Evolutionary conservation across 2,888 invertebrate species (phyloP).

Genomic region (Phortica magna): DNA sequence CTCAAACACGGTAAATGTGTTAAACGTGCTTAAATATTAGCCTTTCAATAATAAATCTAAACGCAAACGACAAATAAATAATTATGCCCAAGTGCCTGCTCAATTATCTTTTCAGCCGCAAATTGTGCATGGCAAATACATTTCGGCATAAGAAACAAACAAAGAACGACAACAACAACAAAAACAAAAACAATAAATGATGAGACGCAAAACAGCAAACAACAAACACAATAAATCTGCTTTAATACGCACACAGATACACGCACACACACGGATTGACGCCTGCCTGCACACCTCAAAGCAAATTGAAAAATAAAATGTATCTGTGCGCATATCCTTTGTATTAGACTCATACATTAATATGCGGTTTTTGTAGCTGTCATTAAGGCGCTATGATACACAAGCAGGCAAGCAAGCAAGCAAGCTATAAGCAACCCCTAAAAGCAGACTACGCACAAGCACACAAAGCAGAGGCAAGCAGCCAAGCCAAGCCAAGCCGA

Average conservation of each 20-base stretch:
- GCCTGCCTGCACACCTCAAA: constrained; percentile 15
- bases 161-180: neutral
- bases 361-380: neutral
- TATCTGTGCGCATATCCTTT: neutral
- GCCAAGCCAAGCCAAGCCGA: constrained; percentile 4
- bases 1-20: neutral
- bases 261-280: constrained; percentile 27
- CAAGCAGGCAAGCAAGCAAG: neutral
- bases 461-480: neutral
- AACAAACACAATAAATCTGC: neutral
- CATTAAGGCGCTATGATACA: neutral
- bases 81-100: constrained; percentile 76
- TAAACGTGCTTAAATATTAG: constrained; percentile 7
- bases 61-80: constrained; percentile 64
- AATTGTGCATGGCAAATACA: constrained; percentile 54
- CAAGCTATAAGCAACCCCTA: constrained; percentile 11
- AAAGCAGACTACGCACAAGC: constrained; percentile 28
- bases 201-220: neutral
- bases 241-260: constrained; percentile 18
- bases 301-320: neutral
- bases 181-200: neutral
- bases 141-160: neutral
- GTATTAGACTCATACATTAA: neutral
- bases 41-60: constrained; percentile 5
- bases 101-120: constrained; percentile 74